These are phyloP conservation scores for Poeciliopsis turrubarensis DNA, from an alignment of 2,113 vertebrate genomes.

Conservation along the genomic window DNA sequence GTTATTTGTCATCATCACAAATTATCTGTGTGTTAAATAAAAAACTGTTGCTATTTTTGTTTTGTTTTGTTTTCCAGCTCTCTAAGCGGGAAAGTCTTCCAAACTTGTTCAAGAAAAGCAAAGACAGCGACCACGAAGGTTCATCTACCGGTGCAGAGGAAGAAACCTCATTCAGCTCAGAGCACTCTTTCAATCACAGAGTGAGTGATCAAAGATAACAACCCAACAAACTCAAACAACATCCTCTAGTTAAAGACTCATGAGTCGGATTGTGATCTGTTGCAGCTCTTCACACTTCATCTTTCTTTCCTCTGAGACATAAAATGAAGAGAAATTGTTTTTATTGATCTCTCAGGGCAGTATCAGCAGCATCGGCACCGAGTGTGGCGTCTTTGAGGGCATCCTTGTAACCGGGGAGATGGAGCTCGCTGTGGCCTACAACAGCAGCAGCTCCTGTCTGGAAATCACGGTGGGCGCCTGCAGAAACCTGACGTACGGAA, in stretches of 20 bases:
- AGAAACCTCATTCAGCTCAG: slow-evolving; percentile 59
- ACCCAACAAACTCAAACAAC: neutral
- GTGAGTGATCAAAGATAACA: slow-evolving; percentile 47
- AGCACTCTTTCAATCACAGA: slow-evolving; percentile 52
- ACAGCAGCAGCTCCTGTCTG: slow-evolving; percentile 76
- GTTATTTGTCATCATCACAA: neutral
- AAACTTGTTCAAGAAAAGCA: slow-evolving; percentile 70
- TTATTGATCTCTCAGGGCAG: slow-evolving; percentile 71
- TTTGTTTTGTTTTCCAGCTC: slow-evolving; percentile 67
- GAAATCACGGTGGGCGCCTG: slow-evolving; percentile 86
- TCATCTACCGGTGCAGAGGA: slow-evolving; percentile 67
- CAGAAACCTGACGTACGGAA: slow-evolving; percentile 84
- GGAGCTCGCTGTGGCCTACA: slow-evolving; percentile 85
- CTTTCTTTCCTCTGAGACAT: neutral
- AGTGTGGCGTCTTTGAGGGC: slow-evolving; percentile 76
- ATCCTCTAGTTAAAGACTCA: slow-evolving; percentile 13
- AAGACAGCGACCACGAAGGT: slow-evolving; percentile 66
- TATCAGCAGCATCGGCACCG: slow-evolving; percentile 83
- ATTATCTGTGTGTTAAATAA: neutral
- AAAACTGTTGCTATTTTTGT: neutral
- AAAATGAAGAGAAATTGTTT: slow-evolving; percentile 3
- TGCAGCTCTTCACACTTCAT: neutral
- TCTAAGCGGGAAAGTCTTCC: slow-evolving; percentile 79
- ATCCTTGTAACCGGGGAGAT: slow-evolving; percentile 82
- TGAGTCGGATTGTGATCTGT: neutral